These are phyloP conservation scores for Rhodinocichla rosea DNA, from an alignment of 2,113 vertebrate species.

Conservation along the genomic window DNA sequence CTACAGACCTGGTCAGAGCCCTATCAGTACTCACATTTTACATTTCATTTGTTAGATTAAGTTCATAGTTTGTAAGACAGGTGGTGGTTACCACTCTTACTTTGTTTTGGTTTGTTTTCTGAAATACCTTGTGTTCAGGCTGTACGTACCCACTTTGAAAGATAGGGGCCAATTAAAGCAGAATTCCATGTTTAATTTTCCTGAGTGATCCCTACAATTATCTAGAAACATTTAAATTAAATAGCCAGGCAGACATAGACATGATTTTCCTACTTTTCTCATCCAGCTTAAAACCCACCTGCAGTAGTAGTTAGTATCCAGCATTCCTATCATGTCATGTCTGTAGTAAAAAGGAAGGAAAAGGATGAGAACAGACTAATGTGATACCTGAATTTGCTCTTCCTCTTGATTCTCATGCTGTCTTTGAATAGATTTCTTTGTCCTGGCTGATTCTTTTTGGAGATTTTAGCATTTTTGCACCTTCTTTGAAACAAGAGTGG, in stretches of 20 bases:
- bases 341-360: not conserved
- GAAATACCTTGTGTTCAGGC: not conserved
- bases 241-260: not conserved
- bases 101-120: not conserved
- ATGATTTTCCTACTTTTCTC: not conserved
- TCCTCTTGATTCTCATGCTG: not conserved
- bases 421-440: not conserved
- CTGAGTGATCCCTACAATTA: not conserved
- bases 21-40: not conserved
- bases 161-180: not conserved
- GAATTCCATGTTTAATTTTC: not conserved
- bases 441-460: not conserved
- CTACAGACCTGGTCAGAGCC: not conserved
- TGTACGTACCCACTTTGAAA: not conserved
- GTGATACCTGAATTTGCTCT: not conserved
- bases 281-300: not conserved
- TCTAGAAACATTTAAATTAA: not conserved
- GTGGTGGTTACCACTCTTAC: not conserved
- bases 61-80: not conserved
- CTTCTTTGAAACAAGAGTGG: conserved; percentile 5
- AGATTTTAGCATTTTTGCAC: not conserved
- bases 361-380: not conserved
- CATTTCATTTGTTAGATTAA: not conserved
- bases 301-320: not conserved
- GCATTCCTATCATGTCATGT: not conserved